Base-by-base conservation (phyloP, 92 coral and sea anemone species). In the Phymanthus crucifer region DNA sequence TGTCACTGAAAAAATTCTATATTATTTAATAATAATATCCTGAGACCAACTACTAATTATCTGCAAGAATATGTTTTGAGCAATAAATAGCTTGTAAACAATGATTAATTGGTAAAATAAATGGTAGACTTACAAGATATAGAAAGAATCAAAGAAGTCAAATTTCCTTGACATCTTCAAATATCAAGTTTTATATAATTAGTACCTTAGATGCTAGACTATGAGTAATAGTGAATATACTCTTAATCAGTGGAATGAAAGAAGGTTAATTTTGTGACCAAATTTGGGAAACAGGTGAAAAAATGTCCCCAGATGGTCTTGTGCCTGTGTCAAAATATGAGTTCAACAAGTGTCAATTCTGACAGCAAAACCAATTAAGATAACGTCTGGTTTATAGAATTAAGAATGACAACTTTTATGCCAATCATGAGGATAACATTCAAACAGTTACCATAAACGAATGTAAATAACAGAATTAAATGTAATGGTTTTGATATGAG, bases 271-370 rank as follows among this genome's bases (percentile, higher is more conserved):
- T 61, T 0, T 61, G 68, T 27, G n/a, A 27, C 68, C 68, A 61
- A 61, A 61, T 61, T 61, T n/a, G 14, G 32, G 68, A 27, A 61
- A 61, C 34, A 29, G 14, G 68, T 24, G 34, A 61, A 1, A 27
- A 7, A 61, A 61, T 4, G 21, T 0, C 2, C 68, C 34, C 68
- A 61, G 68, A 61, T 61, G 68, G 16, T 34, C 1, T 33, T 61
- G 32, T 61, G 34, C 33, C 29, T 27, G 35, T 61, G 68, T 61
- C 68, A 61, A 61, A 61, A 61, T 12, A 61, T 29, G 34, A 61
- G 68, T 61, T 61, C 68, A 61, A 61, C 68, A 61, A 61, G 68
- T 61, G 35, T 61, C 68, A 61, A n/a, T 4, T 29, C 7, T 43
- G 27, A 61, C 33, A 61, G 2, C 68, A 3, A 24, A 61, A 61